Conservation (phyloP, 2,888 invertebrate genomes). For the Drosophila yooni region DNA sequence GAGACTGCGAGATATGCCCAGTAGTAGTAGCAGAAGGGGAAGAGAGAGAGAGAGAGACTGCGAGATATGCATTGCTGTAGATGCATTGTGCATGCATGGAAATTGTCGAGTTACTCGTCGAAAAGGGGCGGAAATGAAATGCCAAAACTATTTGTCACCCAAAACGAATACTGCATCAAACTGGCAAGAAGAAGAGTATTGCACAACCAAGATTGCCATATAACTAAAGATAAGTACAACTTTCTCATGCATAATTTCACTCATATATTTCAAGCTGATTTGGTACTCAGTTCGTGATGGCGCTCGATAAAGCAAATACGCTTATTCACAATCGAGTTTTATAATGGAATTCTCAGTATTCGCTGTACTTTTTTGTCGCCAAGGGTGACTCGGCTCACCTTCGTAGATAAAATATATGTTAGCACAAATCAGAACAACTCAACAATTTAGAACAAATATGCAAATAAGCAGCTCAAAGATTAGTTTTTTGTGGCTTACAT, state of each 20-base stretch:
- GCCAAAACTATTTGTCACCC: slow-evolving; percentile 55
- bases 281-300: neutral
- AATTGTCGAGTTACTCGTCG: slow-evolving; percentile 16
- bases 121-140: slow-evolving; percentile 22
- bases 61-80: neutral
- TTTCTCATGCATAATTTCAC: neutral
- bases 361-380: too few species aligned
- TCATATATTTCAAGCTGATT: neutral
- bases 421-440: too few species aligned
- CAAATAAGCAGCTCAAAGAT: neutral
- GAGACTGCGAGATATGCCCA: slow-evolving; percentile 17
- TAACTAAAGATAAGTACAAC: neutral
- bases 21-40: neutral
- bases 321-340: neutral
- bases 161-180: slow-evolving; percentile 13
- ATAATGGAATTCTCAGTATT: too few species aligned
- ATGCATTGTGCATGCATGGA: slow-evolving; percentile 34
- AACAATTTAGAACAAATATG: neutral
- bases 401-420: too few species aligned
- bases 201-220: neutral
- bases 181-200: slow-evolving; percentile 11
- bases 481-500: neutral
- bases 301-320: neutral
- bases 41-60: neutral
- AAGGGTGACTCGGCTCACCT: too few species aligned